A percentile compares a stretch with the other conserved stretches of the same genome.
These are phyloP conservation scores for Silurus asotus DNA, from an alignment of 2,113 vertebrate species.

Conservation along the genomic window DNA sequence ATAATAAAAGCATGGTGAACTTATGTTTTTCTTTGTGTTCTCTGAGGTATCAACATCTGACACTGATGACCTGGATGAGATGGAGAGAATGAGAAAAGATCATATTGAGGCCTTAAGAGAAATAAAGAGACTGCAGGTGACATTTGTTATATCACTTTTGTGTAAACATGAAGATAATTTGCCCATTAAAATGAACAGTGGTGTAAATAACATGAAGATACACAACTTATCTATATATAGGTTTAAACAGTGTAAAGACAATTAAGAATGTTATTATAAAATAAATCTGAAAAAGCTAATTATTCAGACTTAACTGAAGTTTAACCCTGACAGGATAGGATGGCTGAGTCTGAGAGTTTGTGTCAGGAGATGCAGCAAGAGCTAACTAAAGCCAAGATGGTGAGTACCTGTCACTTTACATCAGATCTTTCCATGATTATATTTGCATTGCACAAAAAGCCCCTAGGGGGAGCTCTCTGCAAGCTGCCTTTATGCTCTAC, in stretches of 20 bases:
- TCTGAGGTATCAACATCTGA: slow-evolving; percentile 72
- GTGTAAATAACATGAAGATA: too few relatives aligned
- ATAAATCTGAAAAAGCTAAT: not conserved
- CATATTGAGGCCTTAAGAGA: slow-evolving; percentile 82
- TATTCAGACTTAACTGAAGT: slow-evolving; percentile 19
- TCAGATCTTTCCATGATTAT: not conserved
- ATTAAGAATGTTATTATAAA: not conserved
- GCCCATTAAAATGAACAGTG: too few relatives aligned
- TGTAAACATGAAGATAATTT: slow-evolving; percentile 1
- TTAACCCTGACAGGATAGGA: slow-evolving; percentile 73
- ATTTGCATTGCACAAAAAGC: not conserved
- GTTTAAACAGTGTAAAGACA: not conserved
- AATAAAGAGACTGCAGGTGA: slow-evolving; percentile 83
- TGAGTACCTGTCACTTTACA: slow-evolving; percentile 57
- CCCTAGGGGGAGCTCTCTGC: slow-evolving; percentile 51
- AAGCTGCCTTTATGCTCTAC: not conserved
- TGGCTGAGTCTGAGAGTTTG: slow-evolving; percentile 77
- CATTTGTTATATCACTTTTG: not conserved
- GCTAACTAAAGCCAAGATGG: slow-evolving; percentile 80
- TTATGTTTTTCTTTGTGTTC: not conserved
- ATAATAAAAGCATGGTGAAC: too few relatives aligned
- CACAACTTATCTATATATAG: too few relatives aligned
- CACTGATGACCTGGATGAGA: slow-evolving; percentile 75
- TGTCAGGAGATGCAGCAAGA: slow-evolving; percentile 80
- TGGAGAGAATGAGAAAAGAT: slow-evolving; percentile 80